Evolutionary conservation across 2,797 vertebrate genomes (phyloP), one percentile per base, ranked within the genome.

Genomic region (Meriones psammophilus): DNA sequence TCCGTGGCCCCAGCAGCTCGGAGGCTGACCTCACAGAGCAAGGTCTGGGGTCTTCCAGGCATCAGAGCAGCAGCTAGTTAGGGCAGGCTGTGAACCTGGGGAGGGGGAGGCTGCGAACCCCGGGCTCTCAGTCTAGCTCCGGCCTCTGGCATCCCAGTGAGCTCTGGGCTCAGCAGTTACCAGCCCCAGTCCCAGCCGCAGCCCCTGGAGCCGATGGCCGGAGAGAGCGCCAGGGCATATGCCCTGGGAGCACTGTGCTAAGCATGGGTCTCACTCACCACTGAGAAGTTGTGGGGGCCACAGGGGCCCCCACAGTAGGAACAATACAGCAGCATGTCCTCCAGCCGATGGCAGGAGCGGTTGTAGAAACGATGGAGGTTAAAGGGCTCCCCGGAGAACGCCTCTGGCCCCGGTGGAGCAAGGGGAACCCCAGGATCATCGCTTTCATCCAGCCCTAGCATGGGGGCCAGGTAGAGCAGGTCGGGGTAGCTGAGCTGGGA

Each of bases 271-370:
- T 94, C 97, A 98, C 98, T 99, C 98, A 99, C 99, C 99, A 99
- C 99, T 42, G 97, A 98, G 94, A 99, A 99, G 98, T 98, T 98
- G 54, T 99, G 98, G 0, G 99, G 98, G 46, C 99, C 99, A 0
- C 99, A 99, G 18, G 98, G 99, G 56, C 98, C 86, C 62, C 99
- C 99, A 17, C 99, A 98, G 98, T 99, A 99, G 83, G 96, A 98
- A 94, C 99, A 99, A 90, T 99, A 99, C 96, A 99, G 98, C 98
- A 99, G 98, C 98, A 99, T 99, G 86, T 99, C 99, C 58, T 99
- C 99, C 30, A 99, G 99, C 96, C 98, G 99, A 97, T 99, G 99
- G 66, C 99, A 99, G n/a, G 99, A 99, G 79, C 99, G 99, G 97
- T 99, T 99, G 98, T 98, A 99, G 98, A 99, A 99, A 96, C 99